phyloP scores from a whole-genome alignment of 2,888 invertebrate species.

The Melitaea athalia region DNA sequence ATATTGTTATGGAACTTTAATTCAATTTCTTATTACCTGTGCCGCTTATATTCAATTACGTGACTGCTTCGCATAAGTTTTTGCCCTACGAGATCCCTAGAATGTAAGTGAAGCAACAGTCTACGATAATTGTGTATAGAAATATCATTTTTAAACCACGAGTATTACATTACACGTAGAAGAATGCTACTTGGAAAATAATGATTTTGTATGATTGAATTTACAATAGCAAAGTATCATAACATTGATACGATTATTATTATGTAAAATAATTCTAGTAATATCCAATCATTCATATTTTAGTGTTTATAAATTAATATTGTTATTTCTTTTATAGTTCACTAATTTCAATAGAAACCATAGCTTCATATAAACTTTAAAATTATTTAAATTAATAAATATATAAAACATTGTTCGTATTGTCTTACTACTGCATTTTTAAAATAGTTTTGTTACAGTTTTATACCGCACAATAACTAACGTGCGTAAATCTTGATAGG shows the following conservation, averaged over 20 bases:
- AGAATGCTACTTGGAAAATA: not conserved
- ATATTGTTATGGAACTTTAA: constrained; percentile 10
- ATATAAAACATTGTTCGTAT: not conserved
- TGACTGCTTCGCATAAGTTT: not conserved
- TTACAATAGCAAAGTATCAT: too few relatives aligned
- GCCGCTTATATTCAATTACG: not conserved
- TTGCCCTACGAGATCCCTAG: not conserved
- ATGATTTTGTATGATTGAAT: too few relatives aligned
- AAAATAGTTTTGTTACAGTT: not conserved
- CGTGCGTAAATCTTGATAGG: not conserved
- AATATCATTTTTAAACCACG: not conserved
- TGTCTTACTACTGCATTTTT: not conserved
- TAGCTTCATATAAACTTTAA: not conserved
- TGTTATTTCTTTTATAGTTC: too few relatives aligned
- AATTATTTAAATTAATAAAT: not conserved
- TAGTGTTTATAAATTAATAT: not conserved
- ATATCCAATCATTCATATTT: not conserved
- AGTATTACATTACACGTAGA: not conserved
- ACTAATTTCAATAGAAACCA: not conserved
- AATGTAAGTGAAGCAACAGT: not conserved
- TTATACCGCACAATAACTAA: not conserved
- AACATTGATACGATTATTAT: not conserved
- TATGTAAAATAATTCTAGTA: not conserved
- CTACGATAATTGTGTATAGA: not conserved
- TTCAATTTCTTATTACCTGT: not conserved